Evolutionary conservation across 2,113 vertebrate genomes (phyloP).

Genomic region (Colaptes auratus): DNA sequence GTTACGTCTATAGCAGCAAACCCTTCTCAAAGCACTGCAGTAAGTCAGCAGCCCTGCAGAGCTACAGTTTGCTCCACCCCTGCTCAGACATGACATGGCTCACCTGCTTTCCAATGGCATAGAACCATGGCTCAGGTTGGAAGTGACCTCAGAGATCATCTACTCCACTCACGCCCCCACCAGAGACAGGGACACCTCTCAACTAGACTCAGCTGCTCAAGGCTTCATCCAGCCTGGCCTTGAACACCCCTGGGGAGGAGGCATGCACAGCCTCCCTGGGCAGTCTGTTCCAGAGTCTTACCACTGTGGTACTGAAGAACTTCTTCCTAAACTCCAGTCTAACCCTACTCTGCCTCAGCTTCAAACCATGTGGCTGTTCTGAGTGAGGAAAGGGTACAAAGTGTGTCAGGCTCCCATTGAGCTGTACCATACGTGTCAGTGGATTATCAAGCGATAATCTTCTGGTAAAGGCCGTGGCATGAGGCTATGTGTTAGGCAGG

Average conservation of each 20-base stretch:
- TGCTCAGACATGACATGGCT: not conserved
- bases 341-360: too few species aligned
- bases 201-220: too few species aligned
- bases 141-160: too few species aligned
- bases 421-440: not conserved
- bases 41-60: not conserved
- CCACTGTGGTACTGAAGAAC: too few species aligned
- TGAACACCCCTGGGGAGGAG: too few species aligned
- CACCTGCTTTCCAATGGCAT: not conserved
- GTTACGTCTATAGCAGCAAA: not conserved
- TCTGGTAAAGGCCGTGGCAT: not conserved
- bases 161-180: too few species aligned
- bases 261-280: too few species aligned
- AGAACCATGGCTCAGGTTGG: too few species aligned
- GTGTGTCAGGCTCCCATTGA: not conserved
- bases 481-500: not conserved
- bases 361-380: not conserved
- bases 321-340: too few species aligned
- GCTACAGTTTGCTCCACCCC: not conserved
- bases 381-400: not conserved
- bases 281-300: too few species aligned
- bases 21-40: fast-evolving
- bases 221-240: too few species aligned
- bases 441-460: not conserved
- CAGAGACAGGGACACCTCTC: too few species aligned